Evolutionary conservation across 2,888 invertebrate genomes (phyloP), one percentile per base, ranked within the genome.

Genomic region (Cactoblastis cactorum): DNA sequence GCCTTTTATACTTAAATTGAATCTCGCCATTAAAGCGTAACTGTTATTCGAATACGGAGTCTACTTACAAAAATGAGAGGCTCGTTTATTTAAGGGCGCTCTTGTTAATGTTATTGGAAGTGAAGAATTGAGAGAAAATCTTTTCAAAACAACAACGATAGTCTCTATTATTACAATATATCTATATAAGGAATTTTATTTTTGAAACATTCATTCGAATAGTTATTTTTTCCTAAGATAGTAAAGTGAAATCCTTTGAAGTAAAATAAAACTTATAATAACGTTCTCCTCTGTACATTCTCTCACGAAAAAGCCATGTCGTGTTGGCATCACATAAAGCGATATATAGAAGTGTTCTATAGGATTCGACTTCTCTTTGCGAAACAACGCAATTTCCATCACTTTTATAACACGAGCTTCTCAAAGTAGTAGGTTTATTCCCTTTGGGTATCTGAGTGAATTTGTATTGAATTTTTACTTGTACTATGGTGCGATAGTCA

Each of bases 361-460:
- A 38, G 1, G 4, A 18, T 18, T 38, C 18, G 38, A 39, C 22
- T 43, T 72, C 76, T 67, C 68, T 70, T 66, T 55, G 61, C 65
- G 68, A 73, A 75, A 75, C 78, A 77, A 72, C 74, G 77, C 74
- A 79, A 80, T 79, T 77, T 74, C 63, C 70, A 71, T 75, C 73
- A 73, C 70, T 75, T 66, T 72, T 72, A 67, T 66, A 67, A 67
- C 71, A 72, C 65, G 67, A 68, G 71, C 73, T 71, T 72, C 69
- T 72, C 70, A 73, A 70, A 69, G 66, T 65, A 5, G 11, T 12
- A 19, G 22, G 39, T 39, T 22, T 22, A 22, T 22, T 39, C 43
- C 28, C 15, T 3, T 43, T 43, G 43, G 43, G 24, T 66, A 67
- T 64, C 66, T 15, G 4, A 14, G 5, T 15, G 28, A 22, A 22